Percentiles rank a stretch among this genome's conserved stretches.
phyloP scores from a whole-genome alignment of 2,797 vertebrate species.

The Trichosurus vulpecula region DNA sequence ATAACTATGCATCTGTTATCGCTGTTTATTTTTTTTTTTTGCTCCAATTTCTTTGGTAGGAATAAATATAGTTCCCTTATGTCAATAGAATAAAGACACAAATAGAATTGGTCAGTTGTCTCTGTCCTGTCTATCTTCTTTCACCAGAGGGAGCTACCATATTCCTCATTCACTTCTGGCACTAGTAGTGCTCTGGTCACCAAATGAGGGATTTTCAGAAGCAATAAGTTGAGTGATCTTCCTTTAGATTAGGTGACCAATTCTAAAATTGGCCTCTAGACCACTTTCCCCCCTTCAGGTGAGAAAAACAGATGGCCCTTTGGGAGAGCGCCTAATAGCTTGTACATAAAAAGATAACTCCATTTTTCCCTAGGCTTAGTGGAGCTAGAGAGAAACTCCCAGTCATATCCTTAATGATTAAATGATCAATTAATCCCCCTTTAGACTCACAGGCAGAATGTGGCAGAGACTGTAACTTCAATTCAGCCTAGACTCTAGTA shows the following conservation, averaged over 20 bases:
- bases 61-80: not conserved
- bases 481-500: constrained; percentile 1
- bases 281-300: not conserved
- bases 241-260: not conserved
- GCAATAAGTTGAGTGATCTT: constrained; percentile 24
- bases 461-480: constrained; percentile 25
- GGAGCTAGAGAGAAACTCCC: not conserved
- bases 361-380: constrained; percentile 36
- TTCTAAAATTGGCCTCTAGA: not conserved
- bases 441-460: constrained; percentile 20
- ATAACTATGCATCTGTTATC: not conserved
- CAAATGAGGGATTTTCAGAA: constrained; percentile 7
- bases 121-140: not conserved
- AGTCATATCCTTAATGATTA: constrained; percentile 29
- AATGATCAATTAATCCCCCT: constrained; percentile 36
- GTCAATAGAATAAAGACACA: not conserved
- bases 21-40: not conserved
- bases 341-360: constrained; percentile 9
- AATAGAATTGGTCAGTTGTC: not conserved
- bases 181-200: not conserved
- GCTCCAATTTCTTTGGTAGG: too few species aligned
- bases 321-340: not conserved
- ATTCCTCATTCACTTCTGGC: not conserved
- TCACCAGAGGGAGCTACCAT: not conserved
- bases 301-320: not conserved